These are phyloP conservation scores for Sinopyrophorus schimmeli DNA, from an alignment of 2,888 invertebrate genomes.

Conservation along the genomic window DNA sequence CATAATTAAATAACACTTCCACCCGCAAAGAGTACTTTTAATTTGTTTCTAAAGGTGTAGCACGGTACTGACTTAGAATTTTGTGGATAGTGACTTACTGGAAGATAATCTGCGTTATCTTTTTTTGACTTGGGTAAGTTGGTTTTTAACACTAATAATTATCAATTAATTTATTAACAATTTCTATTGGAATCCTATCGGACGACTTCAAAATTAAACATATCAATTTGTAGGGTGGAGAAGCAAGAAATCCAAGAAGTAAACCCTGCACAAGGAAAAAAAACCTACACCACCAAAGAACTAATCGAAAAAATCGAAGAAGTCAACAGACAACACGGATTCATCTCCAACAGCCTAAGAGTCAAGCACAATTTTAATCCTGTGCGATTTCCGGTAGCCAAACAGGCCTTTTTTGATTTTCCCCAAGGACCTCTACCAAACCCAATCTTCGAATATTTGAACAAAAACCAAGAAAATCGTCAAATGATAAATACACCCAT, in stretches of 20 bases:
- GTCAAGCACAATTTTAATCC: background rate
- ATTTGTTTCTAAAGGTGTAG: no score
- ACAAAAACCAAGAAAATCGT: slow-evolving; percentile 27
- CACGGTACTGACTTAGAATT: no score
- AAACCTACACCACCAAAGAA: slow-evolving; percentile 47
- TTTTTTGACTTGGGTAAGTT: slow-evolving; percentile 47
- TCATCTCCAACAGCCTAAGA: slow-evolving; percentile 4
- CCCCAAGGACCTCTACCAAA: slow-evolving; percentile 44
- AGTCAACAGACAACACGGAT: slow-evolving; percentile 59
- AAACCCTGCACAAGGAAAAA: slow-evolving; percentile 15
- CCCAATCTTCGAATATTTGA: slow-evolving; percentile 48
- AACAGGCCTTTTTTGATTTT: slow-evolving; percentile 39
- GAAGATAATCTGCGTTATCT: no score
- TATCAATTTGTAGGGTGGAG: slow-evolving; percentile 44
- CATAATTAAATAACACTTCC: no score
- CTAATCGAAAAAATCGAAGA: slow-evolving; percentile 62
- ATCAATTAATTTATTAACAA: no score
- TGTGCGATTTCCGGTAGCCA: background rate
- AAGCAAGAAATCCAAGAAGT: slow-evolving; percentile 41
- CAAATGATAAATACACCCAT: slow-evolving; percentile 20
- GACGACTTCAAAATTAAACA: no score
- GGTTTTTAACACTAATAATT: no score
- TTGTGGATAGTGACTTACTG: slow-evolving; percentile 1
- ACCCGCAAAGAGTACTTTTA: no score
- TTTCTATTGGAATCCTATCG: no score